Evolutionary conservation across 1,140 invertebrate species (phyloP), one percentile per base, ranked within the genome.

Genomic region (Grapholita molesta): DNA sequence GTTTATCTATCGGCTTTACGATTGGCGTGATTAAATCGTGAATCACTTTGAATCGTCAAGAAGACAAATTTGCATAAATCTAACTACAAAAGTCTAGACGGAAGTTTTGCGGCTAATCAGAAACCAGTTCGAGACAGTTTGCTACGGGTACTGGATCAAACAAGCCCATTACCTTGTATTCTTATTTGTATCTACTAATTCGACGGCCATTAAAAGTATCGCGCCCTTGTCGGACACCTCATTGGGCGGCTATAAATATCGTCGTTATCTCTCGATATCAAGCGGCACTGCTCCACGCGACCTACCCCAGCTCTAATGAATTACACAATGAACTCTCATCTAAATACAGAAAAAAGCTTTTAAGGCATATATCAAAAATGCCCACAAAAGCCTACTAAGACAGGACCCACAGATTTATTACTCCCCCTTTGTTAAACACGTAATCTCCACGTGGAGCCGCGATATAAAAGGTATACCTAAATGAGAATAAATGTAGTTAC

Each of bases 321-420:
- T 91, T 90, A 90, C 86, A 91, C 88, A 91, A 91, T 90, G 88
- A 90, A 90, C 82, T 88, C 88, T 91, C 89, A 91, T 91, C 88
- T 91, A 90, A 90, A 91, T 91, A 91, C 89, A 91, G 88, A 91
- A 91, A 91, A 91, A 91, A 91, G 88, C 89, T 91, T 91, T 91
- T 91, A 91, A 91, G 88, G 89, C 89, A 91, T 88, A 90, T 90
- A 91, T 91, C 89, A 91, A 91, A 90, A 91, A 88, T 91, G 80
- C 88, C 86, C 85, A 91, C 89, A 89, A 88, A 83, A 89, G 89
- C 88, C 85, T 91, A 88, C 89, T 90, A 89, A 90, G 88, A 91
- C 89, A 88, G 88, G 82, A 83, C 82, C 76, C 73, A 73, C 76
- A 88, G 89, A 91, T 91, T 91, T 91, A 91, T 91, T 80, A 81